Conservation (phyloP, 2,113 vertebrate species). For the Rhinopomastus cyanomelas region DNA sequence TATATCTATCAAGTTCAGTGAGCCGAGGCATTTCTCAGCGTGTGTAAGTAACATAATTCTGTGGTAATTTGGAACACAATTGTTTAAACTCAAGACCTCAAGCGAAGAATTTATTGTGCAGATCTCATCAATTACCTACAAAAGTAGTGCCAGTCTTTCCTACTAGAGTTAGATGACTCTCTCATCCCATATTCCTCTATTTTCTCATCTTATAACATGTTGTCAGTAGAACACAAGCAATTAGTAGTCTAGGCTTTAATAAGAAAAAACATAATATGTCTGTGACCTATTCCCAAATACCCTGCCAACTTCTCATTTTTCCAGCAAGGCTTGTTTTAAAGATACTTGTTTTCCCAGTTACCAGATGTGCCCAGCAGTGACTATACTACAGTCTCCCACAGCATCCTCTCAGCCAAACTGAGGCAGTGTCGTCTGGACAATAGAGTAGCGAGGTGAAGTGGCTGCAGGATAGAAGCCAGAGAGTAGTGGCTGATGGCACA, state of each 20-base stretch:
- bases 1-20: not conserved
- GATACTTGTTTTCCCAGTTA: not conserved
- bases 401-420: no score
- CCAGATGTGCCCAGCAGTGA: not conserved
- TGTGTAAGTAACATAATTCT: not conserved
- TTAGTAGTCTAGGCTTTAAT: not conserved
- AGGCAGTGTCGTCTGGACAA: no score
- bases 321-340: not conserved
- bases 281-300: not conserved
- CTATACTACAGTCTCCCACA: no score
- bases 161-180: not conserved
- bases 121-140: not conserved
- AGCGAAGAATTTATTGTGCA: not conserved
- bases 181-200: not conserved
- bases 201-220: not conserved
- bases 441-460: no score
- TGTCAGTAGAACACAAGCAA: not conserved
- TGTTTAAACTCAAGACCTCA: not conserved
- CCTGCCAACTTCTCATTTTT: not conserved
- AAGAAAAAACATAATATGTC: not conserved
- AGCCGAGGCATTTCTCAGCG: not conserved
- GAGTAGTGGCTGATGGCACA: no score
- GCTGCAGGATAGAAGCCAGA: no score
- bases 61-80: not conserved
- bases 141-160: not conserved